Evolutionary conservation across 1,140 invertebrate genomes (phyloP), one percentile per base, ranked within the genome.

Genomic region (Oryctes rhinoceros): DNA sequence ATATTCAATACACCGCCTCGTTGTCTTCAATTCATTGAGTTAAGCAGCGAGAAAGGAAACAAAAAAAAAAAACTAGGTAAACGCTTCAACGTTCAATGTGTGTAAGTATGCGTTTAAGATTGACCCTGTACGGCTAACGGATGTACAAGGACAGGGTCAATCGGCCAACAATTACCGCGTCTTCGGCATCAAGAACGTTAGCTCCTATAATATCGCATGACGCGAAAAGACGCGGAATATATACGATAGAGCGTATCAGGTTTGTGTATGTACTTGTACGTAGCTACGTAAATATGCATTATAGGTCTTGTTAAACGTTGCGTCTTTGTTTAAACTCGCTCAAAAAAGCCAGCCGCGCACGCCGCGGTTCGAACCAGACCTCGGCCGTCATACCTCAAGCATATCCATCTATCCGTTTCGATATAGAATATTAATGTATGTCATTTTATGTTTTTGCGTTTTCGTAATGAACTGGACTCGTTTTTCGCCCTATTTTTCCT

Each of bases 61-160:
- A 62, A 62, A 62, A 62, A 67, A 65, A n/a, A 67, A 67, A 67
- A 67, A 67, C 65, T 67, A 67, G 44, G 44, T 48, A 47, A 65
- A 39, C 44, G 39, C 53, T 78, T n/a, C 39, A 67, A 7, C 37
- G 7, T 9, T 20, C 47, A 59, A 78, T 35, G 53, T 53, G 11
- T 37, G 49, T 49, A 53, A 78, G 78, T 78, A 39, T 59, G 35
- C 39, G 48, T 76, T 76, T 47, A 47, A 39, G 75, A 47, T 74
- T 81, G 75, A 79, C 65, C 79, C 77, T 79, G 79, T 78, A 71
- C 79, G 80, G 79, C 76, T 82, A 82, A 84, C 81, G 81, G 83
- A 79, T 59, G 74, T 48, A 65, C 39, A 81, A 84, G 83, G 82
- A 81, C 78, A 67, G 82, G 83, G 83, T 84, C 82, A 84, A 82